Evolutionary conservation across 2,113 vertebrate genomes (phyloP).

Genomic region (Oncorhynchus masou): DNA sequence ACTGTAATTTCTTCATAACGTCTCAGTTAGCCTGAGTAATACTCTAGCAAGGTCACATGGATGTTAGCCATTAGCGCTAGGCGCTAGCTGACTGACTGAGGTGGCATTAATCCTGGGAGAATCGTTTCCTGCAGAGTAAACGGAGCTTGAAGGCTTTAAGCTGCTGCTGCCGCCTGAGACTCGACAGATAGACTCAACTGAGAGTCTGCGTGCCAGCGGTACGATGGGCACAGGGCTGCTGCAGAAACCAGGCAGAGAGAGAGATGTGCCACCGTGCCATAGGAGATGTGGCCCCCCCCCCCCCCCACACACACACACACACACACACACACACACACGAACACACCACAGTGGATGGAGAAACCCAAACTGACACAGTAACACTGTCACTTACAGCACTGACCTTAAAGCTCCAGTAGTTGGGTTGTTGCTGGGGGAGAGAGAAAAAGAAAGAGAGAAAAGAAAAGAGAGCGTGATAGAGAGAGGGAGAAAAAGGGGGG

Average conservation of each 20-base stretch:
- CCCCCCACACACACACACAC: conserved; percentile 10
- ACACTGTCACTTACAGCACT: conserved; percentile 77
- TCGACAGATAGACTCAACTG: conserved; percentile 31
- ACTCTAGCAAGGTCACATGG: conserved; percentile 42
- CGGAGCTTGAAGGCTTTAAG: conserved; percentile 52
- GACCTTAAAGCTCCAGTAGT: conserved; percentile 99
- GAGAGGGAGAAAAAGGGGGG: conserved; percentile 6
- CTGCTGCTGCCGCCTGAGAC: conserved; percentile 20
- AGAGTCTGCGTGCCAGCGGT: conserved; percentile 29
- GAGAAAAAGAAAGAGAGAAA: conserved; percentile 7
- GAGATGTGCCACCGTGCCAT: conserved; percentile 10
- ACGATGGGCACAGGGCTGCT: not conserved
- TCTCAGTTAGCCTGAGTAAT: conserved; percentile 44
- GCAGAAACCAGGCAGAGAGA: conserved; percentile 23
- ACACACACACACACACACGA: not conserved
- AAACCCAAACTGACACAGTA: conserved; percentile 29
- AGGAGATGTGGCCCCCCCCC: no score
- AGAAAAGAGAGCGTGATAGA: conserved; percentile 9
- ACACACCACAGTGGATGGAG: conserved; percentile 2
- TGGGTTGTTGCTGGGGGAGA: conserved; percentile 82
- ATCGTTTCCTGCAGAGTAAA: conserved; percentile 57
- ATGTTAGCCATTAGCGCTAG: conserved; percentile 21
- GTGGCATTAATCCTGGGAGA: conserved; percentile 55
- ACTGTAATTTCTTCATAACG: no score
- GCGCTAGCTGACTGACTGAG: conserved; percentile 13